Evolutionary conservation across 1,140 invertebrate species (phyloP), one percentile per base, ranked within the genome.

Genomic region (Pseudomyrmex gracilis): DNA sequence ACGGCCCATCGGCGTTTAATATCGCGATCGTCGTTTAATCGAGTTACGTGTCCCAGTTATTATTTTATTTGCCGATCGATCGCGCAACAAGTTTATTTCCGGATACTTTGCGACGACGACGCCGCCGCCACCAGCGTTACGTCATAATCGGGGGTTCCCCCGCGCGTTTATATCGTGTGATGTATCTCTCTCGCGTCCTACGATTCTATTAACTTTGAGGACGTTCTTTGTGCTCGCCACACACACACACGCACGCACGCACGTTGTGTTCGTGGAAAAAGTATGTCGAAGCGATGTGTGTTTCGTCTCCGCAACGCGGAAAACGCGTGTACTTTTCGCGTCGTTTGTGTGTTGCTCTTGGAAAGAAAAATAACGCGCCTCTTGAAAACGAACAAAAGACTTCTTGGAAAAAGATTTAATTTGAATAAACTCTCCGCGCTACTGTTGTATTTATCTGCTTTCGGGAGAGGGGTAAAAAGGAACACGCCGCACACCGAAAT

Each of bases 31-130:
- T 80, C 66, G 64, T 71, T 80, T 80, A 80, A 80, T 80, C 76
- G 76, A 80, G 66, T 80, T 71, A 71, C 43, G 66, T 80, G 66
- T 43, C 43, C 34, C 53, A 58, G 76, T 71, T 80, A 80, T 70
- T 71, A 71, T 80, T 80, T 80, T 80, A 80, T 80, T 71, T 71
- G 34, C 49, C 76, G 66, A 80, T 60, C 45, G 73, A 47, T 47
- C 76, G 66, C n/a, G 76, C 76, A 80, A 80, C 76, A 80, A 80
- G 76, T 80, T 80, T 71, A 80, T 80, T 60, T 70, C 66, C 76
- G 53, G 53, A 34, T 60, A 80, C 76, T 80, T 80, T 53, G 43
- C 76, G 22, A 22, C 43, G 76, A 22, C 15, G 22, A 3, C 13
- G 43, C 20, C 15, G 20, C 13, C 61, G 61, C 15, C 15, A 15